Evolutionary conservation across 2,113 vertebrate species (phyloP), one percentile per base, ranked within the genome.

Genomic region (Cyanistes caeruleus): DNA sequence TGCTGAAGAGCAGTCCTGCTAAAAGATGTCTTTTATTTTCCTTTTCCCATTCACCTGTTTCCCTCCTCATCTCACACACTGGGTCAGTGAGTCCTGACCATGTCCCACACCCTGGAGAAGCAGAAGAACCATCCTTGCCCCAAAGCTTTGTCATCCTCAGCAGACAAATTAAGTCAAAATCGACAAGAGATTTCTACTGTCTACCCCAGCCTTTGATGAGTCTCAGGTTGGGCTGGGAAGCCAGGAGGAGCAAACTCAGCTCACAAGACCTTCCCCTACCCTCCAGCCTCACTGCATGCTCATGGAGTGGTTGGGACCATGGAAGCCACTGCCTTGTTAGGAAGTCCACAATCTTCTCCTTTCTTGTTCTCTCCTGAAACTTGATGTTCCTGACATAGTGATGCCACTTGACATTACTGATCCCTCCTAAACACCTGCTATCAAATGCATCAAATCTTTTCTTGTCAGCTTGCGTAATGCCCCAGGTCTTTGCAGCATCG

Each of bases 361-460:
- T 97, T 96, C 96, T 94, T 84, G 90, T 95, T 96, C 89, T 97
- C 81, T 96, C 86, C 94, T 96, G 97, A 96, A 97, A 97, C 92
- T 97, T 4, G 5, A 90, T 97, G 97, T 97, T 94, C 94, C 96
- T 87, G 70, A 88, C 92, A 95, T 55, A 80, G 94, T 90, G 93
- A 89, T 90, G 91, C 95, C 91, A 90, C 92, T 89, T 97, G 96
- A 94, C 97, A 97, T 97, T 93, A 93, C 95, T 94, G 95, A 97
- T 97, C 96, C 95, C 95, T 93, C 90, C 91, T 92, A 96, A 97
- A 96, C 98, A 98, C 98, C 97, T 98, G 97, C 97, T 97, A 96
- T 96, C 85, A 92, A 96, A 97, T 97, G 97, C 97, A 98, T 98
- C 97, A 97, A 97, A 94, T 96, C 96, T 97, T 97, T 97, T 97